A percentile compares a stretch with the other conserved stretches of the same genome.
These are phyloP conservation scores for Ceuthmochares aereus DNA, from an alignment of 2,113 vertebrate genomes.

Conservation along the genomic window DNA sequence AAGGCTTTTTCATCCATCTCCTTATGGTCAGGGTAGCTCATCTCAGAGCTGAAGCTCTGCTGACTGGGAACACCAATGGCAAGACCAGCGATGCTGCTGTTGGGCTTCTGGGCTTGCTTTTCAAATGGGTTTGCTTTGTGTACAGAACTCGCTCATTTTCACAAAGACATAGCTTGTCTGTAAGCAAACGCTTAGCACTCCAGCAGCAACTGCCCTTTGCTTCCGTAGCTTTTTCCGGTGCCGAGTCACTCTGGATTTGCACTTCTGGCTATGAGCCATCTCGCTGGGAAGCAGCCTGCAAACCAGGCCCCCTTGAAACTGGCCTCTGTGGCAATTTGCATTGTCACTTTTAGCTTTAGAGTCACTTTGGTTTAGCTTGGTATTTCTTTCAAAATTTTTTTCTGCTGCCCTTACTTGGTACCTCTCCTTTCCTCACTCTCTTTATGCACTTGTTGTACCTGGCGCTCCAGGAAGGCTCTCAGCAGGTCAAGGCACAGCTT, in stretches of 20 bases:
- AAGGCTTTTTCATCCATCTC: fast-evolving
- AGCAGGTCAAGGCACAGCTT: not conserved
- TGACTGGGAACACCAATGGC: fast-evolving
- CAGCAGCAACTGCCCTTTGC: not conserved
- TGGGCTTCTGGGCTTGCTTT: not conserved
- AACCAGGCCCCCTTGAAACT: not conserved
- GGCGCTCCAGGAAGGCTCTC: not conserved
- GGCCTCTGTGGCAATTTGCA: not conserved
- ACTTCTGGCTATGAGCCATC: fast-evolving
- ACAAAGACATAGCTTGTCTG: not conserved
- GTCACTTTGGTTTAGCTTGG: not conserved
- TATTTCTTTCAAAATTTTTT: not conserved
- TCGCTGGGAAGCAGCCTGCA: no score
- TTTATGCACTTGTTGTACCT: not conserved
- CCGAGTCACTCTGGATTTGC: not conserved
- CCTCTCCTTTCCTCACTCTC: not conserved
- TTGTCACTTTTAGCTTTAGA: not conserved
- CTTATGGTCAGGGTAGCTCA: not conserved
- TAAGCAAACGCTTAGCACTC: not conserved
- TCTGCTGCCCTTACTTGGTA: not conserved
- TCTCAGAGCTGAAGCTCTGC: not conserved
- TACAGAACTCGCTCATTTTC: no score
- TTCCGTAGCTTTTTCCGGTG: fast-evolving
- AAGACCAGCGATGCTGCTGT: no score
- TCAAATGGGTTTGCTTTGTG: no score